phyloP scores from a whole-genome alignment of 1,140 invertebrate species.

The Trinorchestia longiramus region DNA sequence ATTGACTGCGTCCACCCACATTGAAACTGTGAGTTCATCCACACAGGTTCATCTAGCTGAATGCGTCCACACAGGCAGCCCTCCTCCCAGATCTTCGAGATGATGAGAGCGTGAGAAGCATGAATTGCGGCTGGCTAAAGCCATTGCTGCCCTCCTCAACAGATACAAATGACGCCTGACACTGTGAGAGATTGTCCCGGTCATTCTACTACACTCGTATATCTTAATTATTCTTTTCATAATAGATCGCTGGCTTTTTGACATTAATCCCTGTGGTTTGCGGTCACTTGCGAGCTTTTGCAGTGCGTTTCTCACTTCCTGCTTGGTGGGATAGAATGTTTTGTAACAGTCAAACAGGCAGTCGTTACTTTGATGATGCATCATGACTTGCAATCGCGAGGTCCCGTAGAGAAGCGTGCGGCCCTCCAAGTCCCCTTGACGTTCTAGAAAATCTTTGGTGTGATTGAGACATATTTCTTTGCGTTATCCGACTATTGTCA shows the following conservation, averaged over 20 bases:
- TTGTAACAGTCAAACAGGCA: conserved; percentile 54
- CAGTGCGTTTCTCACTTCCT: conserved; percentile 23
- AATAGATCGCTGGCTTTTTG: conserved; percentile 55
- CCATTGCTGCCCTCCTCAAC: not conserved
- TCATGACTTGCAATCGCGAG: conserved; percentile 36
- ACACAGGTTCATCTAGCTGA: not conserved
- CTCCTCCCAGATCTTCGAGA: not conserved
- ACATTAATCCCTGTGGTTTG: conserved; percentile 55
- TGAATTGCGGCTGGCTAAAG: not conserved
- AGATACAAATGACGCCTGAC: conserved; percentile 52
- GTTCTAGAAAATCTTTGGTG: not conserved
- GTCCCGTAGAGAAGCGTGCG: conserved; percentile 13
- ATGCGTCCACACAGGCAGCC: not conserved
- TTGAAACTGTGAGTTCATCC: not conserved
- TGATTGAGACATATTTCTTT: conserved; percentile 33
- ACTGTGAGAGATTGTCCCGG: conserved; percentile 44
- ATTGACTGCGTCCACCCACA: not conserved
- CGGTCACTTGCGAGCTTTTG: conserved; percentile 48
- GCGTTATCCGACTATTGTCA: not conserved
- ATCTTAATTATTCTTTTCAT: conserved; percentile 55
- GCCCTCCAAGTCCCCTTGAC: not conserved
- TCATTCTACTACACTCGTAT: conserved; percentile 55
- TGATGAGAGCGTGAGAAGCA: conserved; percentile 35
- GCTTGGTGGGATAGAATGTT: conserved; percentile 39
- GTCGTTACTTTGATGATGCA: conserved; percentile 46